phyloP scores from a whole-genome alignment of 2,113 vertebrate species.

The Chaetodon trifascialis region DNA sequence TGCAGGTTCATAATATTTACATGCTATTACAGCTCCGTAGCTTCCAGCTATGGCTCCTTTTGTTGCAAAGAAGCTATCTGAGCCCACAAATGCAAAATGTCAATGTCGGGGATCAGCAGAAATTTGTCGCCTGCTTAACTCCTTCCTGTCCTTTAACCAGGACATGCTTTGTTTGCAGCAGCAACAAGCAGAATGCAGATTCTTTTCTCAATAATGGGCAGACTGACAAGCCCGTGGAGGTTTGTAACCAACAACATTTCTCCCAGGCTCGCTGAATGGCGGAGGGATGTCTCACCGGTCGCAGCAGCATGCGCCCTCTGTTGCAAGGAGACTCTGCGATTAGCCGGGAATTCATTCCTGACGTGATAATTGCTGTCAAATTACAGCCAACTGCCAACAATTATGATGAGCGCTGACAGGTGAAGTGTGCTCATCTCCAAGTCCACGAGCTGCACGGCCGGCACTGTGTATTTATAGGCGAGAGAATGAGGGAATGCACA shows the following conservation, averaged over 20 bases:
- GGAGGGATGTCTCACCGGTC: conserved; percentile 12
- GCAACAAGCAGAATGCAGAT: conserved; percentile 16
- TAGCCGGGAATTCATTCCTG: conserved; percentile 57
- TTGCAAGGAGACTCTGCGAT: conserved; percentile 51
- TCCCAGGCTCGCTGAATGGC: conserved; percentile 13
- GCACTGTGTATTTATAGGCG: background rate
- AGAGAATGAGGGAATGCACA: background rate
- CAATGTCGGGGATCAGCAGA: conserved; percentile 50
- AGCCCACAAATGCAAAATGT: conserved; percentile 48
- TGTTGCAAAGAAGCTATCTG: conserved; percentile 45
- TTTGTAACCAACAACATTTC: conserved; percentile 46
- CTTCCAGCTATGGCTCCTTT: conserved; percentile 39
- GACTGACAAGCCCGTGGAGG: conserved; percentile 53
- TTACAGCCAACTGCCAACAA: conserved; percentile 72
- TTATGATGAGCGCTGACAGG: conserved; percentile 62
- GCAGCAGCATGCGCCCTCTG: background rate
- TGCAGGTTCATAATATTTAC: conserved; percentile 66
- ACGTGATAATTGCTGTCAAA: conserved; percentile 74
- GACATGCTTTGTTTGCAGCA: conserved; percentile 40
- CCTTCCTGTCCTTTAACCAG: conserved; percentile 42
- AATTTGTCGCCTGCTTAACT: conserved; percentile 51
- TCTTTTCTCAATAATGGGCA: conserved; percentile 33
- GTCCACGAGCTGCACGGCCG: background rate
- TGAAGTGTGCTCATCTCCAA: conserved; percentile 31
- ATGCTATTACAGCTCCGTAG: conserved; percentile 46